Conservation (phyloP, 2,113 vertebrate genomes). For the Casuarius casuarius region DNA sequence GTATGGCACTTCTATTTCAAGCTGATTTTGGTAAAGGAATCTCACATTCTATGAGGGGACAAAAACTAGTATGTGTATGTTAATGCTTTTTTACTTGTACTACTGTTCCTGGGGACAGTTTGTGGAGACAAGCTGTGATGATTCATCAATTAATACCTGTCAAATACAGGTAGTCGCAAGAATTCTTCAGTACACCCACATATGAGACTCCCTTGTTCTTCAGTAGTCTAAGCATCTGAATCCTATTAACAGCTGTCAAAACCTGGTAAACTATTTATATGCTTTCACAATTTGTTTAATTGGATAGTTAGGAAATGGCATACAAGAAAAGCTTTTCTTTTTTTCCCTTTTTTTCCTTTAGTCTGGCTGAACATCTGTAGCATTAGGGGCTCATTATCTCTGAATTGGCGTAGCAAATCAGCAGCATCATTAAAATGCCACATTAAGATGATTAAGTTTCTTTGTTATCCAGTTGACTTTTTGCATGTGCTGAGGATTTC, state of each 20-base stretch:
- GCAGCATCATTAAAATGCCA: slow-evolving; percentile 80
- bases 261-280: slow-evolving; percentile 80
- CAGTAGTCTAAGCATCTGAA: slow-evolving; percentile 63
- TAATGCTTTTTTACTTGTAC: not conserved
- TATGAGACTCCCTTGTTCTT: slow-evolving; percentile 59
- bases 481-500: slow-evolving; percentile 78
- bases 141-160: slow-evolving; percentile 41
- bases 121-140: not conserved
- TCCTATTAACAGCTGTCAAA: slow-evolving; percentile 82
- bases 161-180: slow-evolving; percentile 27
- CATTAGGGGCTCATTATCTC: slow-evolving; percentile 83
- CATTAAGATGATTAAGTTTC: slow-evolving; percentile 84
- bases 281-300: slow-evolving; percentile 82
- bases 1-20: not conserved
- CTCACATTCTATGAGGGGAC: not conserved
- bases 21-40: not conserved
- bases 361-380: slow-evolving; percentile 83
- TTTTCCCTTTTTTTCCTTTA: slow-evolving; percentile 55
- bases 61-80: accelerated
- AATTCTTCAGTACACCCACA: not conserved
- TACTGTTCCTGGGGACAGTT: not conserved
- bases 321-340: slow-evolving; percentile 67
- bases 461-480: slow-evolving; percentile 83
- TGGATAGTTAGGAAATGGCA: slow-evolving; percentile 80
- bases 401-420: slow-evolving; percentile 82